Conservation (phyloP, 2,888 invertebrate genomes). For the Phyllotreta cruciferae region DNA sequence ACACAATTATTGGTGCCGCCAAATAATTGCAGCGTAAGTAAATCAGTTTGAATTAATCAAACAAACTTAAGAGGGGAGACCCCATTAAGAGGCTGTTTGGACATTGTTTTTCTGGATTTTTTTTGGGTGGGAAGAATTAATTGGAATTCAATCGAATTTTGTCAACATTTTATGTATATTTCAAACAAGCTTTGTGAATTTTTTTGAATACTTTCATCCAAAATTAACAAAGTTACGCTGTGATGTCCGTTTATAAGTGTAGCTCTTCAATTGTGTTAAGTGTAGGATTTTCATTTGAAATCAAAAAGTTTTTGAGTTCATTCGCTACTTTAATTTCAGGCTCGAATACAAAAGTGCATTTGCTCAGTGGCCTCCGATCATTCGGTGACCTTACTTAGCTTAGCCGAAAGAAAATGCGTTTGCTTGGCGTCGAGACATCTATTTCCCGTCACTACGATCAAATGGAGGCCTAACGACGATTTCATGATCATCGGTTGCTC, state of each 20-base stretch:
- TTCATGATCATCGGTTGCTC: slow-evolving; percentile 97
- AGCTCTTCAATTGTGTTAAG: too few relatives aligned
- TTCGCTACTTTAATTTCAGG: slow-evolving; percentile 64
- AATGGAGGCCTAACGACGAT: slow-evolving; percentile 97
- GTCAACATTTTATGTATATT: too few relatives aligned
- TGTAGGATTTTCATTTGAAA: neutral
- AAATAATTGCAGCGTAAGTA: slow-evolving; percentile 81
- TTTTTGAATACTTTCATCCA: too few relatives aligned
- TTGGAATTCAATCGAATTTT: too few relatives aligned
- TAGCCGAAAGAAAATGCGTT: slow-evolving; percentile 92
- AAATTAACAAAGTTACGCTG: too few relatives aligned
- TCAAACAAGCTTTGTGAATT: too few relatives aligned
- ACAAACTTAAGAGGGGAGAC: neutral
- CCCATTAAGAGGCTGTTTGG: too few relatives aligned
- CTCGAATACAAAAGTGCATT: slow-evolving; percentile 90
- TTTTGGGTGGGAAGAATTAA: too few relatives aligned
- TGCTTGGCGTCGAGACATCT: slow-evolving; percentile 91
- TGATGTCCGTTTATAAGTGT: too few relatives aligned
- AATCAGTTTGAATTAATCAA: neutral
- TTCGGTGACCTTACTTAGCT: slow-evolving; percentile 91
- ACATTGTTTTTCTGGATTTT: too few relatives aligned
- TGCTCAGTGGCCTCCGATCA: slow-evolving; percentile 98
- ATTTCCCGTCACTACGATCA: slow-evolving; percentile 94
- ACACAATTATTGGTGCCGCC: slow-evolving; percentile 94
- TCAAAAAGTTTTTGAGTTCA: slow-evolving; percentile 1